These are phyloP conservation scores for Osmerus eperlanus DNA, from an alignment of 2,113 vertebrate species.

Conservation along the genomic window DNA sequence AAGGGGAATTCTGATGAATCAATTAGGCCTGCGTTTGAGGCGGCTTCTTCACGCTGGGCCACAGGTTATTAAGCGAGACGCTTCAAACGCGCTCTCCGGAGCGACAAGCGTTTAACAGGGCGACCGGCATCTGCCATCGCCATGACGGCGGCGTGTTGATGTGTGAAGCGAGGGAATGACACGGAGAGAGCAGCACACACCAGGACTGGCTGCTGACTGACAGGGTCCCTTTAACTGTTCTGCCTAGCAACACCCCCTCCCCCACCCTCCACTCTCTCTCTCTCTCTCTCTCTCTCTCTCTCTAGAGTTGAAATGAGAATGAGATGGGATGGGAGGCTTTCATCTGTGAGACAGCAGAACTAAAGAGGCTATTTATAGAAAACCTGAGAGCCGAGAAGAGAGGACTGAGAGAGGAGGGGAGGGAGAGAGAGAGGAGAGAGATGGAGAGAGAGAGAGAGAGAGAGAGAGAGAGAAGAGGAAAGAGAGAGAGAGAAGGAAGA, in stretches of 20 bases:
- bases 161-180: constrained; percentile 49
- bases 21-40: constrained; percentile 44
- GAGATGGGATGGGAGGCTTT: constrained; percentile 63
- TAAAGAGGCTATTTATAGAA: constrained; percentile 75
- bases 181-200: constrained; percentile 38
- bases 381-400: constrained; percentile 43
- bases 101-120: constrained; percentile 67
- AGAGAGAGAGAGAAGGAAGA: too few species aligned
- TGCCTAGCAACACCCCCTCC: constrained; percentile 70
- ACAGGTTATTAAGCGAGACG: constrained; percentile 49
- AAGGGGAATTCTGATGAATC: constrained; percentile 52
- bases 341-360: constrained; percentile 74
- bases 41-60: constrained; percentile 46
- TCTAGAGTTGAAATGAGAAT: constrained; percentile 57
- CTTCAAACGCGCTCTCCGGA: constrained; percentile 51
- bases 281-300: constrained; percentile 26
- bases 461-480: too few species aligned
- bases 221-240: constrained; percentile 74
- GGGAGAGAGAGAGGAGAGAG: too few species aligned
- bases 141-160: constrained; percentile 60
- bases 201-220: constrained; percentile 51
- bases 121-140: constrained; percentile 62
- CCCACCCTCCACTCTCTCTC: background rate
- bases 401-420: too few species aligned
- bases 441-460: too few species aligned